Evolutionary conservation across 2,888 invertebrate genomes (phyloP), one percentile per base, ranked within the genome.

Genomic region (Drosophila neonasuta): DNA sequence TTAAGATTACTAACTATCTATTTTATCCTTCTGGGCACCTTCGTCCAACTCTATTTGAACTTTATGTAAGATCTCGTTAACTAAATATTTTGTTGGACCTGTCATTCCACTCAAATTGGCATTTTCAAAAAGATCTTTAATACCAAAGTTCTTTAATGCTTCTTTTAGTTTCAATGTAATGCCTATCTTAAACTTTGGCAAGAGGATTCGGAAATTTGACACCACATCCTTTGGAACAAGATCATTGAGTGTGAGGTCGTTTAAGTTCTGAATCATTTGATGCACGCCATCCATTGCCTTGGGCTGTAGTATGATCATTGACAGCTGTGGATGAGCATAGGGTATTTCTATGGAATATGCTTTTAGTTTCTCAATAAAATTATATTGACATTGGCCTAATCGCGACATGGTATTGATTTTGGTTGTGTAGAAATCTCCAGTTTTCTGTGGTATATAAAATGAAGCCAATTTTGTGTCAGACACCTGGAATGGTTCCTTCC

Each of bases 281-380:
- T 41, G 3, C 8, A 49, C 11, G 2, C 57, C 57, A 13, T 49
- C 24, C 24, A 41, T 41, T 17, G 17, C 17, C 39, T 41, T 58
- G 17, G 57, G 57, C 20, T 49, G 17, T 1, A 58, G 48, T 3
- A 58, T 41, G 17, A 42, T 41, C 49, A 58, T 20, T 2, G 17
- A 17, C 17, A 58, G 8, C 0, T 9, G 11, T 10, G 57, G 17
- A 9, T 32, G 3, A 7, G 3, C 30, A 41, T 32, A 58, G n/a
- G 41, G 57, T 32, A 58, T 2, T 20, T 49, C 41, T 29, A 58
- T 41, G n/a, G 41, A 7, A 30, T 58, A 41, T 0, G 57, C 57
- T 13, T 41, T n/a, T n/a, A 58, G 36, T 49, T 49, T 20, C n/a
- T 20, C n/a, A 15, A 58, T 42, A 11, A 17, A 49, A 29, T 8